phyloP scores from a whole-genome alignment of 2,888 invertebrate genomes.

The Lithophane socia region DNA sequence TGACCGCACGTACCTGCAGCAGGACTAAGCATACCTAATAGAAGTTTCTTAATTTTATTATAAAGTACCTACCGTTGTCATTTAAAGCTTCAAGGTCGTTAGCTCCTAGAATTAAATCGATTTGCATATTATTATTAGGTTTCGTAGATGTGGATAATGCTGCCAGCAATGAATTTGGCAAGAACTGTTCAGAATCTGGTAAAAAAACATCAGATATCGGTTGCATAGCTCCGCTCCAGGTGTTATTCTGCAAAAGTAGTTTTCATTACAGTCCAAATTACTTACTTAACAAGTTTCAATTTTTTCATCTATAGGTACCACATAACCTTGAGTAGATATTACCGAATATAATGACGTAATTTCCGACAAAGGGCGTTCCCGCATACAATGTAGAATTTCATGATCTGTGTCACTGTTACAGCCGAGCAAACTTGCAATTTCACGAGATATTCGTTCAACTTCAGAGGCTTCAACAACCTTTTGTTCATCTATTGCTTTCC shows the following conservation, averaged over 20 bases:
- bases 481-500: constrained; percentile 79
- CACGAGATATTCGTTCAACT: constrained; percentile 87
- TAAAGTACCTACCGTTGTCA: constrained; percentile 81
- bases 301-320: constrained; percentile 4
- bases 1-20: not conserved
- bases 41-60: not conserved
- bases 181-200: constrained; percentile 90
- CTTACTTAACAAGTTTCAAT: not conserved
- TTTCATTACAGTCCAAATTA: constrained; percentile 12
- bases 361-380: constrained; percentile 90
- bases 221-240: constrained; percentile 90
- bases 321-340: constrained; percentile 46
- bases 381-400: constrained; percentile 91
- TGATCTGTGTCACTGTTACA: constrained; percentile 87
- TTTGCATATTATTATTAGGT: constrained; percentile 87
- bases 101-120: constrained; percentile 93
- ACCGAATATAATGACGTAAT: constrained; percentile 88
- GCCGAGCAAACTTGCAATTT: constrained; percentile 89
- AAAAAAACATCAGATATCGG: constrained; percentile 92
- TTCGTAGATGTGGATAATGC: constrained; percentile 89
- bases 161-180: constrained; percentile 89
- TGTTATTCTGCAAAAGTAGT: constrained; percentile 86
- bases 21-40: not conserved
- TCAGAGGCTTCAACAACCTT: constrained; percentile 72
- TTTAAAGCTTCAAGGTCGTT: constrained; percentile 92